These are phyloP conservation scores for Amblyraja radiata DNA, from an alignment of 2,797 vertebrate species.

Conservation along the genomic window DNA sequence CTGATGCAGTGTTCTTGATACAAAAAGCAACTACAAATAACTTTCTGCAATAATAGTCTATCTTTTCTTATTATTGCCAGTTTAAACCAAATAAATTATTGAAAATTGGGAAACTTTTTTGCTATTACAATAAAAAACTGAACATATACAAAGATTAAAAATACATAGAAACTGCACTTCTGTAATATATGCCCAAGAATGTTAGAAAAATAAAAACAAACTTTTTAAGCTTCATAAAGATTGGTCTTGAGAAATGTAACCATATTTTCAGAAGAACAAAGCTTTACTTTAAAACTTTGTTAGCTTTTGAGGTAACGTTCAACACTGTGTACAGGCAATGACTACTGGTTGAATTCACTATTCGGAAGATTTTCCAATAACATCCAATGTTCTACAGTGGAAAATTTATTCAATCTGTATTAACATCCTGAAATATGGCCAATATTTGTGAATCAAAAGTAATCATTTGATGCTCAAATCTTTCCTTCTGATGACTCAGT, in stretches of 20 bases:
- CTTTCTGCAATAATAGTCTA: not conserved
- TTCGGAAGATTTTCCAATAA: not conserved
- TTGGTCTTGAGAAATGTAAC: slow-evolving; percentile 24
- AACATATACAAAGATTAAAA: slow-evolving; percentile 22
- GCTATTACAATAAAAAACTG: not conserved
- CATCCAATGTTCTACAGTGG: not conserved
- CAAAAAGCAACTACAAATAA: not conserved
- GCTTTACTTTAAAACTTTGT: not conserved
- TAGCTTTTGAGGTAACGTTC: not conserved
- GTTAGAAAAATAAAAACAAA: slow-evolving; percentile 31
- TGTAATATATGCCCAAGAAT: not conserved
- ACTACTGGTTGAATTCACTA: slow-evolving; percentile 1
- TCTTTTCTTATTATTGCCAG: not conserved
- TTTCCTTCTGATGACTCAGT: not conserved
- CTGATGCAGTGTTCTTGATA: not conserved
- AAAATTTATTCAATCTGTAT: not conserved
- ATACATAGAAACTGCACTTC: not conserved
- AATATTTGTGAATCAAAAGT: not conserved
- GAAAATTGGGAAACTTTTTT: not conserved
- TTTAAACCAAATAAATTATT: not conserved
- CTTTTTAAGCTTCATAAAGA: not conserved
- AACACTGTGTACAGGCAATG: not conserved
- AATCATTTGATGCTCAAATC: not conserved
- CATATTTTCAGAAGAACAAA: slow-evolving; percentile 1
- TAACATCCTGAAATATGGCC: not conserved